Conservation (phyloP, 2,797 vertebrate genomes). For the Muscicapa comitata region DNA sequence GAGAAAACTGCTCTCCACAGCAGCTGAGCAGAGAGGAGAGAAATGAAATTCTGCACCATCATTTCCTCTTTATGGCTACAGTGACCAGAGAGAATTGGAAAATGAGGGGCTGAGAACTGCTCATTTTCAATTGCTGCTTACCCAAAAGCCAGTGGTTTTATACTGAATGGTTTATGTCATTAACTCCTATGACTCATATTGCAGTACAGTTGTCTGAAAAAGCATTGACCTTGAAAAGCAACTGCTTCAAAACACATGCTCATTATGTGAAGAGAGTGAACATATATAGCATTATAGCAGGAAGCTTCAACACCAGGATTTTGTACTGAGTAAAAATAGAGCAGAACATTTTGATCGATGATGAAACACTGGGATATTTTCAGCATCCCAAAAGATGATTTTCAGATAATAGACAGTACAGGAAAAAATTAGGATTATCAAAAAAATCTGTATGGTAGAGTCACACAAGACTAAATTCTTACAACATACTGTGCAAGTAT, state of each 20-base stretch:
- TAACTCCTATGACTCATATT: conserved; percentile 51
- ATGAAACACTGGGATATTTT: conserved; percentile 39
- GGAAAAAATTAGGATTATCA: background rate
- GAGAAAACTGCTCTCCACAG: background rate
- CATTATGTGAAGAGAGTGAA: conserved; percentile 51
- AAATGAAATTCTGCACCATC: background rate
- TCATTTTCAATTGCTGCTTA: background rate
- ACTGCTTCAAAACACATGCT: conserved; percentile 50
- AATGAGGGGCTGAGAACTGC: background rate
- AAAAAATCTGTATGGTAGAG: background rate
- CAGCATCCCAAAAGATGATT: conserved; percentile 20
- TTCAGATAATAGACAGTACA: background rate
- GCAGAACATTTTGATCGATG: conserved; percentile 32
- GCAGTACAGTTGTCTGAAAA: conserved; percentile 49
- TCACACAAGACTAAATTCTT: background rate
- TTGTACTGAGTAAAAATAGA: conserved; percentile 50
- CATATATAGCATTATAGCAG: conserved; percentile 60
- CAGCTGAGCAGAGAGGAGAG: background rate
- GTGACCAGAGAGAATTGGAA: background rate
- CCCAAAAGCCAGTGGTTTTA: conserved; percentile 19
- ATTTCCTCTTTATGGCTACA: background rate
- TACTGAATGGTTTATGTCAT: conserved; percentile 5
- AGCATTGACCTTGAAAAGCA: conserved; percentile 52
- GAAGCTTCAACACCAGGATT: conserved; percentile 55
- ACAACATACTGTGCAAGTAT: background rate